A percentile compares a stretch with the other conserved stretches of the same genome.
Conservation (phyloP, 2,888 invertebrate genomes). For the Euphydryas editha region DNA sequence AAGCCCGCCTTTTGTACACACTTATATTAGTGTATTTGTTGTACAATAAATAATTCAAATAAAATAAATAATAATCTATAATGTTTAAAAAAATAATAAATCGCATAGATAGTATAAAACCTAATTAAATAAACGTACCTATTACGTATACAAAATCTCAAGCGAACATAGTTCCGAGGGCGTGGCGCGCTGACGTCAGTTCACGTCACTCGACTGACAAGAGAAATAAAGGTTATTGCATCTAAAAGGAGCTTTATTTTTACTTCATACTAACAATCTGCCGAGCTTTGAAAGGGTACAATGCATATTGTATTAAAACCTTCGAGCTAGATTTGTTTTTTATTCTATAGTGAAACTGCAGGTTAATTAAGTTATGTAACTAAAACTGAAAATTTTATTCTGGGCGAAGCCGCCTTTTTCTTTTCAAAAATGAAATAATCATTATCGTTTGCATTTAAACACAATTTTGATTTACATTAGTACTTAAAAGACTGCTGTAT, state of each 20-base stretch:
- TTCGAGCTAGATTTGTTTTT: neutral
- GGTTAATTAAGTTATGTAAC: no score
- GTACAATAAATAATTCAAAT: no score
- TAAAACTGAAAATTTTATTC: no score
- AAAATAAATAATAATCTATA: no score
- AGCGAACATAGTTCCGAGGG: neutral
- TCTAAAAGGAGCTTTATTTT: conserved; percentile 18
- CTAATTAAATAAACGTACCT: neutral
- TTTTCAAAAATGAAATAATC: no score
- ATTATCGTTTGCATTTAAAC: no score
- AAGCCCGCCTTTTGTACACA: no score
- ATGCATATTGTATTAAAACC: neutral
- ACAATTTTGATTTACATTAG: no score
- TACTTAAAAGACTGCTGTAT: neutral
- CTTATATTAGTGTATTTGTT: no score
- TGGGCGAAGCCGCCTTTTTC: no score
- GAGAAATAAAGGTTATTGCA: conserved; percentile 13
- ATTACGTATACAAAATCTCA: neutral
- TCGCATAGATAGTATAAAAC: no score
- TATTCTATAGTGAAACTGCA: neutral
- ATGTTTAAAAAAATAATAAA: no score
- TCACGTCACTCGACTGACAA: conserved; percentile 15
- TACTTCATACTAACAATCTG: conserved; percentile 15
- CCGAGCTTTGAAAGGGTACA: conserved; percentile 1
- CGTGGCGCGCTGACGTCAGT: conserved; percentile 22